phyloP scores from a whole-genome alignment of 2,797 vertebrate species.

The Pseudocheirus occidentalis region DNA sequence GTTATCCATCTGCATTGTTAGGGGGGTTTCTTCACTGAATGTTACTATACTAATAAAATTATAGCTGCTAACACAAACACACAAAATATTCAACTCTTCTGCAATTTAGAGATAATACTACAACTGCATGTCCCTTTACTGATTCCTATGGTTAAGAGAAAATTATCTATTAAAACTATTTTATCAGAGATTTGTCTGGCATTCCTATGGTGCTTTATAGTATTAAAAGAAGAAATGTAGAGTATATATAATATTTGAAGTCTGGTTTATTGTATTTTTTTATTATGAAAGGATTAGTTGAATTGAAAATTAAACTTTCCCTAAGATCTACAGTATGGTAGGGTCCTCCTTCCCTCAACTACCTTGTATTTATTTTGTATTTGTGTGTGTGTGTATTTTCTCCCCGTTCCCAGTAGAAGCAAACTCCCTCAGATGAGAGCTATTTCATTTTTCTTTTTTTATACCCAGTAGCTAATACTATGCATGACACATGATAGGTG shows the following conservation, averaged over 20 bases:
- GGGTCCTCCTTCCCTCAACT: not conserved
- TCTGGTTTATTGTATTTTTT: constrained; percentile 56
- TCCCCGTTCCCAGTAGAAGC: not conserved
- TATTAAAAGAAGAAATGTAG: constrained; percentile 33
- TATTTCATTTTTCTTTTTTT: not conserved
- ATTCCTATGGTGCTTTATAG: constrained; percentile 11
- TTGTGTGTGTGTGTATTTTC: not conserved
- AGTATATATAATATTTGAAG: constrained; percentile 41
- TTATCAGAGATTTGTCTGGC: not conserved
- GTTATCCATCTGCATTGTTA: not conserved
- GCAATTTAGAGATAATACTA: not conserved
- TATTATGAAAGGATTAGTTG: constrained; percentile 42
- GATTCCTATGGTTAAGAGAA: not conserved
- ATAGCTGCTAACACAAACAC: not conserved
- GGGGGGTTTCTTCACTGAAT: not conserved
- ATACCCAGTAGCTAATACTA: not conserved
- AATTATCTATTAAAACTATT: not conserved
- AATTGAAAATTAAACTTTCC: constrained; percentile 46
- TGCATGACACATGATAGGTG: not conserved
- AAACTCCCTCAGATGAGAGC: not conserved
- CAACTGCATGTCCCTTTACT: not conserved
- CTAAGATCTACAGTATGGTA: not conserved
- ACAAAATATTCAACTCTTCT: not conserved
- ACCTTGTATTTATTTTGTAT: not conserved
- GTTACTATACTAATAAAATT: not conserved